Base-by-base conservation (phyloP, 2,888 invertebrate genomes). In the Malthinus seriepunctatus region DNA sequence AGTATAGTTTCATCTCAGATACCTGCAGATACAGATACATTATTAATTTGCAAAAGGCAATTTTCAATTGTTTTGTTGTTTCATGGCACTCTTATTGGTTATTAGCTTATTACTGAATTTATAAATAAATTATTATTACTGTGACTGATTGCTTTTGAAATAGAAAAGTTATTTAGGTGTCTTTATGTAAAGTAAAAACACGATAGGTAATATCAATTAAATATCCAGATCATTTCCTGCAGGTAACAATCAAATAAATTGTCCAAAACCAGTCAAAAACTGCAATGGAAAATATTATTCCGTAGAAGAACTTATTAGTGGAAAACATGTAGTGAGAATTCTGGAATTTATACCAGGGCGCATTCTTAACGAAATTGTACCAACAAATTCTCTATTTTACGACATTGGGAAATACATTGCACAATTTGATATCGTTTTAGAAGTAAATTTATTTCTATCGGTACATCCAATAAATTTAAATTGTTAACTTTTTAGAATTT, bases 321-420 rank as follows among this genome's bases (percentile, higher is more conserved):
- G 78, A 1, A 74, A 77, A 59, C 87, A 93, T 73, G 83, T 88
- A 0, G 88, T 94, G 0, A 82, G 93, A 3, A 81, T 96, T 9
- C 79, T 95, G 69, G 86, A 88, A 71, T 95, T 82, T 72, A 82
- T 90, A 9, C 88, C 90, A 0, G 95, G 95, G 0, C 82, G 84
- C 54, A 79, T 90, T 55, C 79, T 95, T 51, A 79, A 83, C 33
- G 79, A 87, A 56, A 86, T 89, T 0, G 81, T 85, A 0, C 79
- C 80, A 51, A 84, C 86, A 0, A 79, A 84, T 32, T 78, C 85
- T 4, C 73, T 94, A 58, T 82, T 90, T 59, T 87, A 84, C 68
- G 86, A 91, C 70, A 81, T 88, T 11, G 96, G 96, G 0, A 82
- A 84, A 73, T 89, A 86, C 55, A 78, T 88, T 0, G 93, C 90